Evolutionary conservation across 2,888 invertebrate genomes (phyloP).

Genomic region (Listrodromus nycthemerus): DNA sequence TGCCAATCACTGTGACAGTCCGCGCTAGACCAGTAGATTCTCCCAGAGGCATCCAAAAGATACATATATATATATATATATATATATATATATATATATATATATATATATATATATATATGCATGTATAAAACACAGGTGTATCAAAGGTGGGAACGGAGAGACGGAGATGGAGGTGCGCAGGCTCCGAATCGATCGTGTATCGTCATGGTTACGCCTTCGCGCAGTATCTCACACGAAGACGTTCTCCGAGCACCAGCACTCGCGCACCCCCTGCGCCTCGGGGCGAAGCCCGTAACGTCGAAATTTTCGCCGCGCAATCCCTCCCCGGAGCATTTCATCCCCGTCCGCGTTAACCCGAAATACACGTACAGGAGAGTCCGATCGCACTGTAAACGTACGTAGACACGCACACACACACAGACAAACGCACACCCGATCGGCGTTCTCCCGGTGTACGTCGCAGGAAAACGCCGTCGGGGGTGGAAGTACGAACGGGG

Average conservation of each 20-base stretch:
- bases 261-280: conserved; percentile 32
- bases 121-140: conserved; percentile 13
- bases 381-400: not conserved
- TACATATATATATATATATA: not conserved
- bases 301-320: conserved; percentile 41
- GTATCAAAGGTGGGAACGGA: conserved; percentile 27
- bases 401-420: not conserved
- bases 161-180: conserved; percentile 75
- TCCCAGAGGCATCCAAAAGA: not conserved
- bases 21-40: not conserved
- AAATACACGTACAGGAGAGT: not conserved
- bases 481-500: not conserved
- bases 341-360: not conserved
- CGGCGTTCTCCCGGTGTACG: conserved; percentile 1
- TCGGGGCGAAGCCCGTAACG: conserved; percentile 38
- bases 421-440: not conserved
- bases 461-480: conserved; percentile 18
- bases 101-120: not conserved
- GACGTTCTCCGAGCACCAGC: conserved; percentile 33
- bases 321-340: conserved; percentile 12
- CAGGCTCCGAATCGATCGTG: conserved; percentile 81
- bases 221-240: conserved; percentile 58
- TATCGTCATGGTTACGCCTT: conserved; percentile 82
- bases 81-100: not conserved
- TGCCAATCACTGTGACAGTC: not conserved